phyloP scores from a whole-genome alignment of 2,888 invertebrate genomes.

The Macaria liturata region DNA sequence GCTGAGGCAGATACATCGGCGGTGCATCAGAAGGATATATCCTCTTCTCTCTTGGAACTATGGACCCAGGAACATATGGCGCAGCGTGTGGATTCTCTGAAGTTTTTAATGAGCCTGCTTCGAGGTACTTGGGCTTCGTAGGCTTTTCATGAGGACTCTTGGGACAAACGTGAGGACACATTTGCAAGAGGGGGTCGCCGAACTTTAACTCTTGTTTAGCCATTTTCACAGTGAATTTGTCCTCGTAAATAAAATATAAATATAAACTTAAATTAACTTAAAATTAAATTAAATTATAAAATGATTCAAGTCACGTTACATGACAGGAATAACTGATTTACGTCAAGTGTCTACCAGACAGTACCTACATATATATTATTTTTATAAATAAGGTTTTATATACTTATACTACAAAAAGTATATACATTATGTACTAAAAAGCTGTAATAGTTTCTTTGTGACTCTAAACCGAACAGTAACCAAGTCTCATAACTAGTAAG shows the following conservation, averaged over 20 bases:
- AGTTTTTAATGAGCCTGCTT: conserved; percentile 39
- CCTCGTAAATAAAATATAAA: conserved; percentile 22
- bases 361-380: too few species aligned
- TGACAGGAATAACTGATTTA: neutral
- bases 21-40: conserved; percentile 63
- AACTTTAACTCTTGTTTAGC: conserved; percentile 12
- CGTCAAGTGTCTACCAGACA: too few species aligned
- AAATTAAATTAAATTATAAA: neutral
- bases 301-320: neutral
- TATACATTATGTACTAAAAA: too few species aligned
- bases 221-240: conserved; percentile 54
- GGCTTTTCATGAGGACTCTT: conserved; percentile 11
- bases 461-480: too few species aligned
- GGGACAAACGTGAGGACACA: conserved; percentile 68
- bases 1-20: conserved; percentile 69
- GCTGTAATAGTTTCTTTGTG: too few species aligned
- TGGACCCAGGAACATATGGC: conserved; percentile 63
- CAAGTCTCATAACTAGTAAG: too few species aligned
- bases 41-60: conserved; percentile 58
- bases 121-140: conserved; percentile 26
- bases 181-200: conserved; percentile 34
- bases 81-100: conserved; percentile 40
- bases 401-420: too few species aligned
- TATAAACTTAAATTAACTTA: conserved; percentile 24
- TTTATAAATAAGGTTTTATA: too few species aligned